Evolutionary conservation across 2,888 invertebrate species (phyloP).

Genomic region (Dicyrtomina minuta): DNA sequence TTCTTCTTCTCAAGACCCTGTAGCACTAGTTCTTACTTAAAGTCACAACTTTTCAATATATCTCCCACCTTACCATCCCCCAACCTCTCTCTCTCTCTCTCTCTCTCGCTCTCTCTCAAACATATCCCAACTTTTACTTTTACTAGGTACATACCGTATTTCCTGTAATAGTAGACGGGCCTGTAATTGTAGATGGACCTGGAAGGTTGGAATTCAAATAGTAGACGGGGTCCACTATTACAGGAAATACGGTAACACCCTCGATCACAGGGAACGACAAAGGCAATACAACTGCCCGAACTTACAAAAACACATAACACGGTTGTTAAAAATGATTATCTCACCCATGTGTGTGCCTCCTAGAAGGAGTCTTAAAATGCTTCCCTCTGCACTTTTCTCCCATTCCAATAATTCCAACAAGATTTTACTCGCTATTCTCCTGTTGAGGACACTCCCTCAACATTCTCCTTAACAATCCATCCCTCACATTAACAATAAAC

Average conservation of each 20-base stretch:
- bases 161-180: too few relatives aligned
- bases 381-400: slow-evolving; percentile 24
- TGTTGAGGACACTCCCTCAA: background rate
- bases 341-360: slow-evolving; percentile 7
- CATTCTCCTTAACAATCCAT: background rate
- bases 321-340: slow-evolving; percentile 8
- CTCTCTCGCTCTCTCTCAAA: background rate
- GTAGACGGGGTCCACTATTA: too few relatives aligned
- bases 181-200: too few relatives aligned
- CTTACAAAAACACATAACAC: too few relatives aligned
- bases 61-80: background rate
- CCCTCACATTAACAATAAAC: too few relatives aligned
- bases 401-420: background rate
- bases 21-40: background rate
- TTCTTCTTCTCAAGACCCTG: background rate
- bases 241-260: too few relatives aligned
- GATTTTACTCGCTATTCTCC: background rate
- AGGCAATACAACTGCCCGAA: too few relatives aligned
- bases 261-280: too few relatives aligned
- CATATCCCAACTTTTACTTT: background rate
- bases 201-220: too few relatives aligned
- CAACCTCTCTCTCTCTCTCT: slow-evolving; percentile 6
- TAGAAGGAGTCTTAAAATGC: slow-evolving; percentile 16
- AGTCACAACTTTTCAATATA: slow-evolving; percentile 20
- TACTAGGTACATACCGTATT: too few relatives aligned